Evolutionary conservation across 2,888 invertebrate species (phyloP).

Genomic region (Drosophila nr. perissopoda): DNA sequence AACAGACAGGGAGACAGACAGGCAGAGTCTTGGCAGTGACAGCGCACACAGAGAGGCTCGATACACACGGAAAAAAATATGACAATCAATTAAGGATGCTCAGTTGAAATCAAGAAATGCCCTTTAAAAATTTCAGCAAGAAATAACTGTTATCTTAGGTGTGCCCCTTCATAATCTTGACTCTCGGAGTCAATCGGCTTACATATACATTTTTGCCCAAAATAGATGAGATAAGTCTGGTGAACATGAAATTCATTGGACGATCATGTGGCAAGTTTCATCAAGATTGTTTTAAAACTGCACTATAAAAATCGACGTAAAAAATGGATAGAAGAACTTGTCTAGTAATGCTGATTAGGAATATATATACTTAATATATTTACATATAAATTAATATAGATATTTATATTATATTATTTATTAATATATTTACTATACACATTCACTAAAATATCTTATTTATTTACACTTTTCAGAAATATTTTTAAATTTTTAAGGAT

Average conservation of each 20-base stretch:
- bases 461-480: background rate
- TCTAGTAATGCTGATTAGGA: background rate
- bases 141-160: background rate
- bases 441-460: background rate
- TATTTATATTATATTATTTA: background rate
- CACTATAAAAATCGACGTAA: background rate
- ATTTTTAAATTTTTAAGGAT: background rate
- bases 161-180: background rate
- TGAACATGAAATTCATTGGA: background rate
- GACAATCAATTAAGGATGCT: background rate
- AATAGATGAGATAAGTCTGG: background rate
- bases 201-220: too few relatives aligned
- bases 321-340: background rate
- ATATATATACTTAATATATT: background rate
- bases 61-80: background rate
- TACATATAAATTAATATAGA: background rate
- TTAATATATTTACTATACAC: background rate
- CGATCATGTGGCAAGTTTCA: background rate
- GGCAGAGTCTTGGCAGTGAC: constrained; percentile 68
- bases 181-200: too few relatives aligned
- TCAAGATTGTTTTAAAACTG: background rate
- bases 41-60: constrained; percentile 41
- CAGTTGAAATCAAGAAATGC: background rate
- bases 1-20: constrained; percentile 10
- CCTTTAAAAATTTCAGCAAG: background rate